phyloP scores from a whole-genome alignment of 2,797 vertebrate species.

The Zenarchopterus dispar region DNA sequence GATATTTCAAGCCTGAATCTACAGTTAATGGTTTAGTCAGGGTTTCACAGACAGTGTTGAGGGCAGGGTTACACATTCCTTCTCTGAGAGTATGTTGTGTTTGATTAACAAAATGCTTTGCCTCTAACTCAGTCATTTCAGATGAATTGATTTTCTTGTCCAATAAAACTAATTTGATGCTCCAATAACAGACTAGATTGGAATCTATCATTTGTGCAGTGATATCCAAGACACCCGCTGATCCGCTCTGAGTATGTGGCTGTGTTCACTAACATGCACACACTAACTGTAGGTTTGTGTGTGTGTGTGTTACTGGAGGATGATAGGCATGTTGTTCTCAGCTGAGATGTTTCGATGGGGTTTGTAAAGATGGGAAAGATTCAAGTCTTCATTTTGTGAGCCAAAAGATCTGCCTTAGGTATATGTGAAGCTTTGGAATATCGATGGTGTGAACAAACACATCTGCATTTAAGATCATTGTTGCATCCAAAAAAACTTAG shows the following conservation, averaged over 20 bases:
- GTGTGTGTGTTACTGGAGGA: not conserved
- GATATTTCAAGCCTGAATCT: conserved; percentile 16
- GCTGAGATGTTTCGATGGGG: conserved; percentile 22
- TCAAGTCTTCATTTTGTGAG: conserved; percentile 10
- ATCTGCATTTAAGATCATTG: too few relatives aligned
- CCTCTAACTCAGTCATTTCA: not conserved
- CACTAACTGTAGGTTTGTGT: conserved; percentile 1
- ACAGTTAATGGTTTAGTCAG: not conserved
- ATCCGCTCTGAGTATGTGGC: conserved; percentile 10
- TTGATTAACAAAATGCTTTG: conserved; percentile 8
- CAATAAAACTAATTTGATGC: conserved; percentile 29
- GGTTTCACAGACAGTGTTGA: not conserved
- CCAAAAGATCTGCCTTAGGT: not conserved
- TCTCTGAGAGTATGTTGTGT: not conserved
- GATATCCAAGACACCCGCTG: conserved; percentile 27
- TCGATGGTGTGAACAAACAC: not conserved
- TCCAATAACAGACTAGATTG: conserved; percentile 11
- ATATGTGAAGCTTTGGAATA: not conserved
- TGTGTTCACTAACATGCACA: not conserved
- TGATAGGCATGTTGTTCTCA: conserved; percentile 35
- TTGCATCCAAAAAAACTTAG: too few relatives aligned
- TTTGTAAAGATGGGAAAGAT: not conserved
- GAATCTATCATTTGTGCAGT: conserved; percentile 14
- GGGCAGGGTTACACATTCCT: not conserved
- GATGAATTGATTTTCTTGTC: conserved; percentile 1